Evolutionary conservation across 2,113 vertebrate species (phyloP), one percentile per base, ranked within the genome.

Genomic region (Microcebus murinus): DNA sequence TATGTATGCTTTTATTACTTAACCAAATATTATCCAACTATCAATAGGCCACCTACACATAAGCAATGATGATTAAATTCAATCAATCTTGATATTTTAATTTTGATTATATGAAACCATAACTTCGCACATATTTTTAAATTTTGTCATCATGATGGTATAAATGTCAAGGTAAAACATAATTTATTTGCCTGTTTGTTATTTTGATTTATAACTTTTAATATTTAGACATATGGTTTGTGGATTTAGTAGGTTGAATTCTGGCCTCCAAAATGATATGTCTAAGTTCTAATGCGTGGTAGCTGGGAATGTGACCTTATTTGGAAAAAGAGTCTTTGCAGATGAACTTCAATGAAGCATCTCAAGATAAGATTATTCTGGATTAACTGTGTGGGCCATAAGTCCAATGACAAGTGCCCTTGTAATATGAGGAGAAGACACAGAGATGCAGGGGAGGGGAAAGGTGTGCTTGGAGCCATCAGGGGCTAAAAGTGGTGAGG

Each of bases 141-240:
- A 71, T 76, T 29, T 80, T 84, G 23, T 68, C n/a, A 71, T 93
- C 13, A 14, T 86, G 36, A 57, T 91, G 50, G 12, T 55, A 48
- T 76, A 96, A 95, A 87, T 87, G 52, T 74, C n/a, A 94, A 87
- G 50, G 29, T 82, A 80, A 86, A 71, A 55, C 0, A 4, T 17
- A 52, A 55, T 29, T 92, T 79, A 52, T 57, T 87, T 74, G 29
- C 48, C 42, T 84, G 10, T 68, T 88, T 91, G 13, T 82, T 90
- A 87, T 36, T 63, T 83, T 92, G 42, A 76, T 36, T 82, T 87
- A 23, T 68, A 82, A 52, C 17, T 95, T 87, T 90, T 87, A 94
- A 65, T 76, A 80, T 90, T 83, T 96, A 90, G 85, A 80, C 31
- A 48, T 42, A 59, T 67, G 61, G 21, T 29, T 74, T 34, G 15